Base-by-base conservation (phyloP, 2,888 invertebrate species). In the Chymomyza caudatula region DNA sequence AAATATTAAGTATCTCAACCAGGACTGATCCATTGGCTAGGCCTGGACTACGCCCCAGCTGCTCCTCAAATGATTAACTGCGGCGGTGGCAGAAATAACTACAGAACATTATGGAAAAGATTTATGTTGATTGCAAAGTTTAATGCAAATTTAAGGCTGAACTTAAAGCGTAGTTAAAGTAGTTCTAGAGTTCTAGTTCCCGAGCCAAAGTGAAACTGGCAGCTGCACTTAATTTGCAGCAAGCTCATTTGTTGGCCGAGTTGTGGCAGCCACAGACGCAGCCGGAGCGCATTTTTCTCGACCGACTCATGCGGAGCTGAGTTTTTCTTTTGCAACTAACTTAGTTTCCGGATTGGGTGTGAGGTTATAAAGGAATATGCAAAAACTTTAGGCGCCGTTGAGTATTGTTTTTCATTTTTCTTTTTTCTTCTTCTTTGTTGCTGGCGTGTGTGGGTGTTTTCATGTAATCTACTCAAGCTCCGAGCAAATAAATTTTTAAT, bases 201-300 rank as follows among this genome's bases (percentile, higher is more conserved):
- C 44, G 58, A 8, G 11, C 8, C 56, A 66, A 73, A 75, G 75
- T 69, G 66, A 75, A 69, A 77, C 84, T 77, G 78, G 68, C 84
- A 84, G 84, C 78, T 78, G 84, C 80, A 80, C 80, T 80, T 80
- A 75, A 80, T 80, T 80, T 78, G 77, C 76, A 75, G 71, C 63
- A 73, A 84, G 78, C 81, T 84, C 84, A 80, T 80, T 80, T 80
- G 66, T 68, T 78, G 63, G 64, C 6, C 51, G 44, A 37, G 20
- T 51, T 37, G 56, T 25, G 58, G 13, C 25, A 43, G 47, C 44
- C 29, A 29, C 3, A 65, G 60, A 37, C 51, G n/a, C 47, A 62
- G 61, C 15, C 42, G 62, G 61, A 20, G 13, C n/a, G 53, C 53
- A 69, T 69, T 60, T 69, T 60, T 60, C 65, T 65, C 54, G 8